Percentiles rank a stretch among this genome's conserved stretches.
Conservation (phyloP, 2,113 vertebrate genomes). For the Labrus mixtus region DNA sequence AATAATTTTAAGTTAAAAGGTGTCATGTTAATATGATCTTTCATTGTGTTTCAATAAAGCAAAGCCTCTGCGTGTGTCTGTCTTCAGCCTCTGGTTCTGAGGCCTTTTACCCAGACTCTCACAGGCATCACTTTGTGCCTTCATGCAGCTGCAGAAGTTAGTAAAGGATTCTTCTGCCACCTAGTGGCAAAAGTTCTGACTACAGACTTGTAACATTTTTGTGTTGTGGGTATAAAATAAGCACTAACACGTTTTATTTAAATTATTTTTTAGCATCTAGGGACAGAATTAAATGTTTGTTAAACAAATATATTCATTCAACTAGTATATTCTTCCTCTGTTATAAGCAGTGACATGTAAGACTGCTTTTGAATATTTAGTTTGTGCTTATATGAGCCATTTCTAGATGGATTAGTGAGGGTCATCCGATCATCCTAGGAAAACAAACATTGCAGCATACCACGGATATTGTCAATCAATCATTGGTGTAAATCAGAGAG, state of each 20-base stretch:
- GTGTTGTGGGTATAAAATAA: not conserved
- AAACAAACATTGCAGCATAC: no score
- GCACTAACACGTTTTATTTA: not conserved
- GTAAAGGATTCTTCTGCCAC: not conserved
- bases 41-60: not conserved
- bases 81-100: not conserved
- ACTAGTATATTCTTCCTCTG: no score
- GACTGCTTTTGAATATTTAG: no score
- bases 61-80: not conserved
- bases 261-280: no score
- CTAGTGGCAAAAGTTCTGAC: not conserved
- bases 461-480: no score
- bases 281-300: no score
- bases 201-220: not conserved
- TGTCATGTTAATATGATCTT: not conserved
- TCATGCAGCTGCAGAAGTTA: not conserved
- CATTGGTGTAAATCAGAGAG: no score
- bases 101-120: not conserved
- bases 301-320: not conserved
- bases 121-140: not conserved
- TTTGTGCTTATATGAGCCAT: no score
- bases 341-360: no score
- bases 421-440: no score
- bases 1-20: not conserved
- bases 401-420: no score